These are phyloP conservation scores for Geotrupes spiniger DNA, from an alignment of 2,888 invertebrate genomes.

Conservation along the genomic window DNA sequence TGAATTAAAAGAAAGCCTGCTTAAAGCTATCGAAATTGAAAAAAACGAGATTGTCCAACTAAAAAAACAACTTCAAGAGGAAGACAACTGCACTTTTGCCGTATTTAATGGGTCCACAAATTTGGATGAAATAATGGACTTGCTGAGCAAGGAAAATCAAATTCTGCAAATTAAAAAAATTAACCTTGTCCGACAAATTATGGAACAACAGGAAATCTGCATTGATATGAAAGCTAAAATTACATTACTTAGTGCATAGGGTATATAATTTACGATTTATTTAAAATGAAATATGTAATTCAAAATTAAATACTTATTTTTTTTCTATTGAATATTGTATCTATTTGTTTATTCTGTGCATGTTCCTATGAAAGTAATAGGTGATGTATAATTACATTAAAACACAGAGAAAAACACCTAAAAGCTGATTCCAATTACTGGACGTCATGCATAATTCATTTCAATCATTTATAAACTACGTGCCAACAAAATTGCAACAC, in stretches of 20 bases:
- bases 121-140: constrained; percentile 44
- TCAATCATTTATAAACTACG: too few relatives aligned
- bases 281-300: too few relatives aligned
- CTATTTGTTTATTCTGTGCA: too few relatives aligned
- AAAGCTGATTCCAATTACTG: too few relatives aligned
- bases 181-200: constrained; percentile 48
- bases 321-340: too few relatives aligned
- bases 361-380: too few relatives aligned
- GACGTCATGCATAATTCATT: too few relatives aligned
- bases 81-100: constrained; percentile 18
- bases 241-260: constrained; percentile 7
- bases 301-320: too few relatives aligned
- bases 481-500: too few relatives aligned
- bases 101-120: constrained; percentile 30
- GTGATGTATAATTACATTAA: too few relatives aligned
- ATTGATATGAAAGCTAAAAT: constrained; percentile 44
- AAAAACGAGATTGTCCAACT: constrained; percentile 62
- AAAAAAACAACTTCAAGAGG: constrained; percentile 29
- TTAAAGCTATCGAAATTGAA: constrained; percentile 69
- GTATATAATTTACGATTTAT: neutral
- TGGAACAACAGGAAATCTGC: constrained; percentile 48
- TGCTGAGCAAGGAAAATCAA: constrained; percentile 48
- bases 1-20: constrained; percentile 66
- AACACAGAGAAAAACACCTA: too few relatives aligned
- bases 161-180: constrained; percentile 50